Evolutionary conservation across 1,140 invertebrate genomes (phyloP), one percentile per base, ranked within the genome.

Genomic region (Brachionus sp.): DNA sequence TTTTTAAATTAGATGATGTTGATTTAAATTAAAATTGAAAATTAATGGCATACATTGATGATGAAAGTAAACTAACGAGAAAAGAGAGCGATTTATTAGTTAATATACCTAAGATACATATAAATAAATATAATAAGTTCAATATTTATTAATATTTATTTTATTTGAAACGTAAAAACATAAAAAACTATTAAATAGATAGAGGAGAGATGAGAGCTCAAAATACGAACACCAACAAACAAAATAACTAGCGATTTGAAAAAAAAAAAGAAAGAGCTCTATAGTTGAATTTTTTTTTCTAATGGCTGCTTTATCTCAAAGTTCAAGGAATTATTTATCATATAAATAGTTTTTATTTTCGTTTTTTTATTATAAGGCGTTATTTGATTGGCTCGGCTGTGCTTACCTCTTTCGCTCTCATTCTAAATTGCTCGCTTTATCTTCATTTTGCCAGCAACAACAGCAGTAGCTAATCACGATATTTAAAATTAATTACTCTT

Each of bases 81-180:
- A 50, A 50, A 50, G 50, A n/a, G 19, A 57, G 50, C 50, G 7
- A 57, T 57, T 19, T 57, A 57, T 57, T 57, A 57, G 50, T 57
- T 25, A 57, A 57, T 57, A 57, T 57, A 57, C 5, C 50, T 19
- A 16, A 19, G 50, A 0, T 29, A 29, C 50, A 57, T 19, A 57
- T 19, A 57, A 57, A 57, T 57, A 57, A 57, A 57, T 57, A 57
- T 19, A 57, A 57, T 57, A 57, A 57, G 50, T 57, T 57, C 50
- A 57, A 57, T 57, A 57, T 57, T 53, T 53, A 53, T 53, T 53
- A 53, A 53, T 53, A 53, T 53, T 57, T 57, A 16, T 57, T 57
- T 57, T 57, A 57, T 57, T 57, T 57, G 50, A 57, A 57, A 57
- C 50, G 50, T 57, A 57, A 57, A 57, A 57, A 57, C 50, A 57